Conservation (phyloP, 2,113 vertebrate species). For the Enhydra lutris region DNA sequence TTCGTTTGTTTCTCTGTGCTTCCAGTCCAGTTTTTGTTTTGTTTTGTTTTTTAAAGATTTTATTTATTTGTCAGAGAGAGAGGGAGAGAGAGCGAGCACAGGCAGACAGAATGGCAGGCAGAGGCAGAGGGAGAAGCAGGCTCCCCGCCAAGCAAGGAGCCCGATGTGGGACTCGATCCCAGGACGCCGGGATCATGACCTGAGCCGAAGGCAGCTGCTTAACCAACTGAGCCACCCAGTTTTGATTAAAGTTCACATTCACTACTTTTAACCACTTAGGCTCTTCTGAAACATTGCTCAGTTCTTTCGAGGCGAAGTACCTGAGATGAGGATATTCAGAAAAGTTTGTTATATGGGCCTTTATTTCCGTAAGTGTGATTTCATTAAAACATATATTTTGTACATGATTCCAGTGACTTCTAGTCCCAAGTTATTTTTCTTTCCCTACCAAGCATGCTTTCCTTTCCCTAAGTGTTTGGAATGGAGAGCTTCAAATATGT, state of each 20-base stretch:
- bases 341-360: constrained; percentile 3
- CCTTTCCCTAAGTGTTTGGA: not conserved
- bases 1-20: not conserved
- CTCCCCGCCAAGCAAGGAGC: too few relatives aligned
- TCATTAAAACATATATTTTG: not conserved
- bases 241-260: not conserved
- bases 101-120: too few relatives aligned
- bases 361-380: constrained; percentile 18
- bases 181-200: too few relatives aligned
- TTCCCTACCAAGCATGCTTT: not conserved
- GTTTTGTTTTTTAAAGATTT: too few relatives aligned
- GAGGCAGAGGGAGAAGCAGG: too few relatives aligned
- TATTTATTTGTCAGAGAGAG: too few relatives aligned
- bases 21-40: not conserved
- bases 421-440: constrained; percentile 22
- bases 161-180: too few relatives aligned
- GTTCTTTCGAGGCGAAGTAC: not conserved
- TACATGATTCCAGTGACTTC: constrained; percentile 33
- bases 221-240: too few relatives aligned
- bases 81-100: too few relatives aligned
- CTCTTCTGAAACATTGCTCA: not conserved
- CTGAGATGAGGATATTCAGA: not conserved
- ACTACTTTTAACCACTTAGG: not conserved
- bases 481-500: not conserved
- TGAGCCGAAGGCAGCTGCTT: too few relatives aligned